A percentile compares a stretch with the other conserved stretches of the same genome.
phyloP scores from a whole-genome alignment of 1,140 invertebrate species.

The Araneus ventricosus region DNA sequence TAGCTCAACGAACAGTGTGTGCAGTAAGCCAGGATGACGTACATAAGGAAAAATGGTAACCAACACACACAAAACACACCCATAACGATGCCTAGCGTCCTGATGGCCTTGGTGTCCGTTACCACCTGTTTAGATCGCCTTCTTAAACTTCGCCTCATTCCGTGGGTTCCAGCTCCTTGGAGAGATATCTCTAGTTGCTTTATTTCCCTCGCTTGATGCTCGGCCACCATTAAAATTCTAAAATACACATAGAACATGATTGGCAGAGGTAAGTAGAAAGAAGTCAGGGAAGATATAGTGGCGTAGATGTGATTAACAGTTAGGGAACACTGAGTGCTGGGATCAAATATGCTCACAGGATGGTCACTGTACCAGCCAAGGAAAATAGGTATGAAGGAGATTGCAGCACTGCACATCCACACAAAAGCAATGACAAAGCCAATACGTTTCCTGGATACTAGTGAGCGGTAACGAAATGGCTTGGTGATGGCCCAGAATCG shows the following conservation, averaged over 20 bases:
- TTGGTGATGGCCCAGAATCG: conserved; percentile 92
- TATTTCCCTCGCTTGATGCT: conserved; percentile 78
- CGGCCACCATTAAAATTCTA: conserved; percentile 87
- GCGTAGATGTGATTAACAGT: conserved; percentile 91
- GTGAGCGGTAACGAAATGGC: conserved; percentile 92
- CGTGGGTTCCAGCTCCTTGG: conserved; percentile 76
- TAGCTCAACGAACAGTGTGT: conserved; percentile 82
- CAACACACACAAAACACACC: conserved; percentile 97
- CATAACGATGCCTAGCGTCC: conserved; percentile 95
- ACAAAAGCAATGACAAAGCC: conserved; percentile 91
- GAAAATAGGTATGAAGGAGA: conserved; percentile 92
- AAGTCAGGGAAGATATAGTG: conserved; percentile 86
- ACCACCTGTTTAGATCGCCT: conserved; percentile 77
- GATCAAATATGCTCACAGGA: conserved; percentile 82
- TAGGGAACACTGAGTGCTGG: conserved; percentile 69
- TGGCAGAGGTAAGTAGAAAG: conserved; percentile 92
- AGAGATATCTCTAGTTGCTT: conserved; percentile 77
- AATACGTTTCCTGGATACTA: conserved; percentile 91
- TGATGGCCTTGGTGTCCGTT: conserved; percentile 88
- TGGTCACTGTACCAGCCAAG: conserved; percentile 88
- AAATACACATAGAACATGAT: conserved; percentile 95
- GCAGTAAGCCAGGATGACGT: conserved; percentile 90
- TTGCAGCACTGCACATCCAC: conserved; percentile 93
- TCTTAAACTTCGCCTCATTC: conserved; percentile 77
- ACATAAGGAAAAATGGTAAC: conserved; percentile 97